Conservation (phyloP, 2,113 vertebrate species). For the Paradisaea rubra region DNA sequence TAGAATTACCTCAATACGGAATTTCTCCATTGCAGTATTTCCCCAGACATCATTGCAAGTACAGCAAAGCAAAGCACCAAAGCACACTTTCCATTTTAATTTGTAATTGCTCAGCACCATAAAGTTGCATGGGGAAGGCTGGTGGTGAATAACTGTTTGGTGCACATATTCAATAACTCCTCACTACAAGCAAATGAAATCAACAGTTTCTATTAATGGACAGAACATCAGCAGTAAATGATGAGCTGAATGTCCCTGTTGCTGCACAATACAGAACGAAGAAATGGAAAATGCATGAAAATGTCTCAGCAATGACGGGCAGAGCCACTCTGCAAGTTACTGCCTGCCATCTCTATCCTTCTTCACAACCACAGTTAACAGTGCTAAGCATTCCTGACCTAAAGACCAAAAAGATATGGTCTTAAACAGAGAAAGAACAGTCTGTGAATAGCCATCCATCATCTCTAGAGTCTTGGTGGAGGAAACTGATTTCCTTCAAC, state of each 20-base stretch:
- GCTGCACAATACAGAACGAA: neutral
- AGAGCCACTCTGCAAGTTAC: neutral
- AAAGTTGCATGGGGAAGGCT: neutral
- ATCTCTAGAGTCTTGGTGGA: neutral
- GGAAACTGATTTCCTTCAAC: neutral
- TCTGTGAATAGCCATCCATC: neutral
- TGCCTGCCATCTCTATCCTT: neutral
- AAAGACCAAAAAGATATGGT: neutral
- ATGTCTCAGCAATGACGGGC: neutral
- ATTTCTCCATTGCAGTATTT: constrained; percentile 26
- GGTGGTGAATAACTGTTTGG: neutral
- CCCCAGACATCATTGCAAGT: constrained; percentile 7
- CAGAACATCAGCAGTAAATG: neutral
- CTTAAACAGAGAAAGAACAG: neutral
- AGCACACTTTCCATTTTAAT: constrained; percentile 51
- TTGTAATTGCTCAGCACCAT: constrained; percentile 45
- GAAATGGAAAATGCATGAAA: neutral
- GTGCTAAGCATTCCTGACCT: neutral
- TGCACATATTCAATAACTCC: constrained; percentile 24
- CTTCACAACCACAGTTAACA: neutral
- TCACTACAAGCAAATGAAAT: constrained; percentile 44
- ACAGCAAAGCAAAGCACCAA: constrained; percentile 22
- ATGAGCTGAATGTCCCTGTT: neutral
- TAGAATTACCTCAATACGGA: constrained; percentile 41
- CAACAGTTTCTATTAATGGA: neutral